Base-by-base conservation (phyloP, 2,888 invertebrate genomes). In the Ichneumoninae sp. region DNA sequence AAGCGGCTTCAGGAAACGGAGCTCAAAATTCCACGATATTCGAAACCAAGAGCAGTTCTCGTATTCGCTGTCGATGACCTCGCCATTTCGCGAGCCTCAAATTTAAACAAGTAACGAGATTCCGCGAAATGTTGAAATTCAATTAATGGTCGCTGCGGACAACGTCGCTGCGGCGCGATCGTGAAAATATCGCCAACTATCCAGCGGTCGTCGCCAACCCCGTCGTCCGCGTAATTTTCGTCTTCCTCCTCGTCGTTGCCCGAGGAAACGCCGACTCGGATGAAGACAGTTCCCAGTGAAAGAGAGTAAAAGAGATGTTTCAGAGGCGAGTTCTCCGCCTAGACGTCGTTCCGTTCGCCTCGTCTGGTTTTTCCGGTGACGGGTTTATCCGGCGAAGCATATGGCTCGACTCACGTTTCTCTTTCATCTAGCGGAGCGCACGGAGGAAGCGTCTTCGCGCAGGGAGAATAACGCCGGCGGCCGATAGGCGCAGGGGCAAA, bases 291-390 rank as follows among this genome's bases (percentile, higher is more conserved):
- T 65, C 36, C 47, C 19, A 63, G 22, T 30, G 30, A 26, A 16
- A 30, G 57, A 74, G 74, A 44, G 44, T 13, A 44, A n/a, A 30
- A 68, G 73, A 84, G 66, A 78, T 16, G 47, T 79, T 71, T 44
- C 74, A 73, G 57, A 13, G 22, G 22, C 16, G 60, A 19, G 40
- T 66, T 26, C 71, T 60, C 65, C 36, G n/a, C 13, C 83, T 65
- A 79, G 83, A 82, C 80, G 74, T 83, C 70, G 73, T 74, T 82
- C 65, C 83, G 50, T 81, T 84, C 82, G 81, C 81, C 76, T 77
- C 74, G 78, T 65, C 77, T 70, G 57, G 30, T 70, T 74, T 65
- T 84, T 66, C 78, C 78, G 60, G 78, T 52, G 70, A 82, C 76
- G 63, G 68, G 73, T 57, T 80, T 85, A 85, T 80, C 83, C 76